Conservation (phyloP, 2,113 vertebrate genomes). For the Saccopteryx leptura region DNA sequence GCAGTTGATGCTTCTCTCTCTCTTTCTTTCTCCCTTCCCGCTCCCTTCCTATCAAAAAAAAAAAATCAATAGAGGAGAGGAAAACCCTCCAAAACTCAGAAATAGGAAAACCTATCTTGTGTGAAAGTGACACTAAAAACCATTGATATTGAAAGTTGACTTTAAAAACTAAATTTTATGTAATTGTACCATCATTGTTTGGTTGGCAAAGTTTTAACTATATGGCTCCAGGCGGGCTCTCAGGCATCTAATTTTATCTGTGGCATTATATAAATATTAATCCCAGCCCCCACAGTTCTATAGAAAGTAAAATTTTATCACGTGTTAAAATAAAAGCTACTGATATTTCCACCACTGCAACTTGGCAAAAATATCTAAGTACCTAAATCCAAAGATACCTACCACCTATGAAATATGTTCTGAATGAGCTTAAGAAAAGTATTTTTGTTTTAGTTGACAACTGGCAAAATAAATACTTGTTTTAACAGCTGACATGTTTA, state of each 20-base stretch:
- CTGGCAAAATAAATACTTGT: neutral
- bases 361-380: slow-evolving; percentile 40
- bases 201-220: neutral
- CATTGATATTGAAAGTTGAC: neutral
- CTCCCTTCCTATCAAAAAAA: too few relatives aligned
- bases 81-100: neutral
- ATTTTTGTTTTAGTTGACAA: neutral
- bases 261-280: neutral
- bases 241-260: neutral
- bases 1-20: too few relatives aligned
- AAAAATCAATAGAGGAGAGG: neutral
- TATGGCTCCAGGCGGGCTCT: neutral
- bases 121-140: neutral
- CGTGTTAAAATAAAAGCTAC: neutral
- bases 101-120: slow-evolving; percentile 11
- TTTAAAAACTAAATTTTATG: slow-evolving; percentile 21
- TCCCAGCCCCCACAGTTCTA: neutral
- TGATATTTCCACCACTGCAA: slow-evolving; percentile 11
- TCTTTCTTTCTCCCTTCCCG: too few relatives aligned
- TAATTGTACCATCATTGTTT: neutral
- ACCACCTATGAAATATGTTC: slow-evolving; percentile 60
- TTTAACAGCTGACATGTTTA: neutral
- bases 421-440: slow-evolving; percentile 75
- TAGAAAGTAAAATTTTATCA: neutral
- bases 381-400: slow-evolving; percentile 57